Base-by-base conservation (phyloP, 1,140 invertebrate species). In the Heliconius himera region DNA sequence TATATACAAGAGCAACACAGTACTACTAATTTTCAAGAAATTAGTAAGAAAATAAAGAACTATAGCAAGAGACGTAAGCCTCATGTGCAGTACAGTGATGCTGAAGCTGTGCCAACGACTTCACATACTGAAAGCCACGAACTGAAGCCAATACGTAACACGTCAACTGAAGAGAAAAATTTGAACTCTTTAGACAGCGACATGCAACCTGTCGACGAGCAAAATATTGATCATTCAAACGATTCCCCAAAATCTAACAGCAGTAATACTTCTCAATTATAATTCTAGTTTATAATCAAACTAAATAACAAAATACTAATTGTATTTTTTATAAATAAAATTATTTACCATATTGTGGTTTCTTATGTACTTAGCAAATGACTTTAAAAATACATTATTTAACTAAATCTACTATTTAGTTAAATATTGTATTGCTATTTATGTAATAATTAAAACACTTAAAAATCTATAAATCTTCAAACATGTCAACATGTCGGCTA, bases 141-240 rank as follows among this genome's bases (percentile, higher is more conserved):
- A 73, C 54, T 79, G 29, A 81, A 84, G 70, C 77, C 79, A 20
- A 81, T 83, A 29, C 71, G 73, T 6, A 66, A 81, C 77, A 78
- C 73, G 26, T 46, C 72, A n/a, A 70, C 75, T 8, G 76, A 81
- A 46, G 76, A 81, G 76, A 76, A 77, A 11, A 81, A 84, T 74
- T n/a, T 73, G 20, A 81, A 76, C 36, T 74, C 81, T 22, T n/a
- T 81, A 16, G 80, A 85, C 26, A 83, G 83, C 70, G 83, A 81
- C 56, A 78, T 78, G 71, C 49, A 77, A 49, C 38, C 46, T 8
- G 22, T 29, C 11, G 60, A 66, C n/a, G 80, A 36, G 1, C 70
- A 5, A n/a, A 70, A 51, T 33, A 22, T 66, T 26, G 82, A 81
- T 18, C 38, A 73, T 66, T 26, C 60, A 13, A 66, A 66, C 60